Evolutionary conservation across 2,113 vertebrate genomes (phyloP).

Genomic region (Psilopsiagon aurifrons): DNA sequence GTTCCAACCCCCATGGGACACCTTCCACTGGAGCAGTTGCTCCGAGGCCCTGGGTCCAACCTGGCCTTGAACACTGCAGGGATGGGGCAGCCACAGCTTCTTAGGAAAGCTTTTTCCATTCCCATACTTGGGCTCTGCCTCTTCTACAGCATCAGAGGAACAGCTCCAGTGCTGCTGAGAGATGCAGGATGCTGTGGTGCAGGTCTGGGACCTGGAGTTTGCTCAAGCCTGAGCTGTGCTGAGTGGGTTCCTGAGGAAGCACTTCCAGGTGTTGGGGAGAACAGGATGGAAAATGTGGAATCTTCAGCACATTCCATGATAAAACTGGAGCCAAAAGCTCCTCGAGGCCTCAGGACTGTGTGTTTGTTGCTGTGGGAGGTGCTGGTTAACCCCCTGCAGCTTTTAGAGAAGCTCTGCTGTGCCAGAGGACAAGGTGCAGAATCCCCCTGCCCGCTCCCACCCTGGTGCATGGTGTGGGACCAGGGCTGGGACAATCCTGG

Average conservation of each 20-base stretch:
- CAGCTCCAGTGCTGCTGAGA: neutral
- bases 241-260: neutral
- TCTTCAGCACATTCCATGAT: neutral
- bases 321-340: neutral
- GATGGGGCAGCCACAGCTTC: neutral
- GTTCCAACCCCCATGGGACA: neutral
- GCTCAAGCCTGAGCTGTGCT: accelerated
- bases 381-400: neutral
- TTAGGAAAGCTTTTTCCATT: neutral
- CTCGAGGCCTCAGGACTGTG: neutral
- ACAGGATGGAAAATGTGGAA: neutral
- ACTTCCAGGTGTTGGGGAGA: neutral
- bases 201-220: accelerated
- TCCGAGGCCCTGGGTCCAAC: neutral
- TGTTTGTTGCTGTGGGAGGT: neutral
- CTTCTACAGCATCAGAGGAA: neutral
- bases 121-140: neutral
- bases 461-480: accelerated
- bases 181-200: neutral
- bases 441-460: neutral
- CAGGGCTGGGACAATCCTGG: neutral
- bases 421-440: neutral
- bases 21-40: neutral
- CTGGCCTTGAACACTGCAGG: neutral
- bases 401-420: accelerated